These are phyloP conservation scores for Umimayanthus kanabou DNA, from an alignment of 92 coral and sea anemone species.

Conservation along the genomic window DNA sequence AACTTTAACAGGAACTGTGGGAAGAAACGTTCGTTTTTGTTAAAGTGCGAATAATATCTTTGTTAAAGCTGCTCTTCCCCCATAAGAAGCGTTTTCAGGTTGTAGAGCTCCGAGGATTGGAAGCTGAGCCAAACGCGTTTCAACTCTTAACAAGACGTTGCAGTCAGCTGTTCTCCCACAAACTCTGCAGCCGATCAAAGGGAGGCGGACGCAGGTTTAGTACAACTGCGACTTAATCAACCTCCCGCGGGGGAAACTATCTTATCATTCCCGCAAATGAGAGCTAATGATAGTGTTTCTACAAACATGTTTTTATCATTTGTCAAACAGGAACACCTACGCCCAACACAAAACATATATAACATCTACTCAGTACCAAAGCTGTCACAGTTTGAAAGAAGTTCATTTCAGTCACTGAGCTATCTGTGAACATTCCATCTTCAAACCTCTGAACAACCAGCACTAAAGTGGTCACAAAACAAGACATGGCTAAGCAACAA, in stretches of 20 bases:
- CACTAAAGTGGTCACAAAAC: too few species aligned
- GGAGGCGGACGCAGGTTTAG: not conserved
- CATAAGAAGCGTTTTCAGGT: too few species aligned
- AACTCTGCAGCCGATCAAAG: too few species aligned
- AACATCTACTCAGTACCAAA: not conserved
- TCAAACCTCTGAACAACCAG: not conserved
- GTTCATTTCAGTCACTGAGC: not conserved
- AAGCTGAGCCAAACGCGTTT: too few species aligned
- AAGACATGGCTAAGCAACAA: not conserved
- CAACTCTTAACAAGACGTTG: too few species aligned
- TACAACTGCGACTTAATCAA: not conserved
- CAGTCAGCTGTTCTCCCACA: too few species aligned
- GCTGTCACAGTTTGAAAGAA: not conserved
- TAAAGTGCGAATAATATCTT: too few species aligned
- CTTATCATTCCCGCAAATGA: not conserved
- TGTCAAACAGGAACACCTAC: slow-evolving; percentile 17
- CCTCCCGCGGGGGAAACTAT: not conserved
- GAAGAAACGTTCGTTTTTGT: too few species aligned
- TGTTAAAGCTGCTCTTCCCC: too few species aligned
- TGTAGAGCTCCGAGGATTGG: too few species aligned
- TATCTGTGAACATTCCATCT: not conserved
- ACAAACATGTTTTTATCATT: not conserved
- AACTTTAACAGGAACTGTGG: too few species aligned
- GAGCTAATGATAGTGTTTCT: not conserved
- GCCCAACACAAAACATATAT: not conserved